Conservation (phyloP, 2,797 vertebrate species). For the Psittacula echo region DNA sequence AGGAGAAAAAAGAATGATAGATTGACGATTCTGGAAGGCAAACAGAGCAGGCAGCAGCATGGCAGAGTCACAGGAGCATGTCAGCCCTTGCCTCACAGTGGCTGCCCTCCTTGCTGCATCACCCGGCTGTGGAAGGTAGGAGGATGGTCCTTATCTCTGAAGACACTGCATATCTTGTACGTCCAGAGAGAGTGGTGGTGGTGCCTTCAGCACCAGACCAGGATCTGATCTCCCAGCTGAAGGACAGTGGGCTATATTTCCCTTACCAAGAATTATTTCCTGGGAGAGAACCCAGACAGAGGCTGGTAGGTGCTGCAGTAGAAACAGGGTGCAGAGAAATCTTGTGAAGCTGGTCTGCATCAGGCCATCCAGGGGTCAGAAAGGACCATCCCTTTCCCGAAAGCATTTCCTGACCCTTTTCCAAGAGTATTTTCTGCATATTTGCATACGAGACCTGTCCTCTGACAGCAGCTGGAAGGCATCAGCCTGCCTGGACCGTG, state of each 20-base stretch:
- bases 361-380: background rate
- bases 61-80: background rate
- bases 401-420: background rate
- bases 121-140: rapidly evolving
- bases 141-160: background rate
- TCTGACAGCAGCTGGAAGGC: background rate
- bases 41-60: background rate
- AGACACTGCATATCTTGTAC: background rate
- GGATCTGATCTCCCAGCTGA: background rate
- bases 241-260: background rate
- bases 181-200: background rate
- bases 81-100: background rate
- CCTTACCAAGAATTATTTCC: background rate
- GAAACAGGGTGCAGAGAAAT: background rate
- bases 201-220: background rate
- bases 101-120: background rate
- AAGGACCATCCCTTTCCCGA: background rate
- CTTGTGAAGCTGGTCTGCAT: background rate
- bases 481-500: rapidly evolving
- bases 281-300: background rate
- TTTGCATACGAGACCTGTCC: background rate
- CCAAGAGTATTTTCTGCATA: background rate
- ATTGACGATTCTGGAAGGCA: background rate
- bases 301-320: background rate
- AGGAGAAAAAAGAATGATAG: background rate